These are phyloP conservation scores for Rhaphigaster nebulosa DNA, from an alignment of 2,888 invertebrate species.

Conservation along the genomic window DNA sequence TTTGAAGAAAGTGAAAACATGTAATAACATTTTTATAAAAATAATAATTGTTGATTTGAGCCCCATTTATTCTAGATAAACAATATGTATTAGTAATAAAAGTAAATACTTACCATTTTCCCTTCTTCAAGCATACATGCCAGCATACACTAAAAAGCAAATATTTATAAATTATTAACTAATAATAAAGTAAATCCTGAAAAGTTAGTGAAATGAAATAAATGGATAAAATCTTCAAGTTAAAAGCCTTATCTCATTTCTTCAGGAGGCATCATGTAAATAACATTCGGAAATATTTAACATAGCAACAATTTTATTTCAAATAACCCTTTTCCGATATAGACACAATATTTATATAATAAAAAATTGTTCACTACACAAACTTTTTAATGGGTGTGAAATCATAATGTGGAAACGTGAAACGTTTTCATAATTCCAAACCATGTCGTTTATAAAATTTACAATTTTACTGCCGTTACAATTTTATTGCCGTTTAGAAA, in stretches of 20 bases:
- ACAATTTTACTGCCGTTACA: no score
- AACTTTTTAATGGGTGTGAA: no score
- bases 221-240: neutral
- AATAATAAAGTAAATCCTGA: neutral
- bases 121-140: slow-evolving; percentile 62
- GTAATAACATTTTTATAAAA: neutral
- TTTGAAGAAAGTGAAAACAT: neutral
- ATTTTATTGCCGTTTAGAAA: no score
- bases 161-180: neutral
- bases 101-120: slow-evolving; percentile 59
- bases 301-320: neutral
- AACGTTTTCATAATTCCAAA: no score
- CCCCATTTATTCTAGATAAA: neutral
- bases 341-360: no score
- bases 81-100: neutral
- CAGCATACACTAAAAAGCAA: slow-evolving; percentile 61
- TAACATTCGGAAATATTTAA: neutral
- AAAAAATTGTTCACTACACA: no score
- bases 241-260: neutral
- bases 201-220: neutral
- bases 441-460: no score
- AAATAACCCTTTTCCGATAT: no score
- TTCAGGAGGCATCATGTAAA: neutral
- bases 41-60: neutral
- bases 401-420: no score